Conservation (phyloP, 2,797 vertebrate species). For the Enteromius viviparus region DNA sequence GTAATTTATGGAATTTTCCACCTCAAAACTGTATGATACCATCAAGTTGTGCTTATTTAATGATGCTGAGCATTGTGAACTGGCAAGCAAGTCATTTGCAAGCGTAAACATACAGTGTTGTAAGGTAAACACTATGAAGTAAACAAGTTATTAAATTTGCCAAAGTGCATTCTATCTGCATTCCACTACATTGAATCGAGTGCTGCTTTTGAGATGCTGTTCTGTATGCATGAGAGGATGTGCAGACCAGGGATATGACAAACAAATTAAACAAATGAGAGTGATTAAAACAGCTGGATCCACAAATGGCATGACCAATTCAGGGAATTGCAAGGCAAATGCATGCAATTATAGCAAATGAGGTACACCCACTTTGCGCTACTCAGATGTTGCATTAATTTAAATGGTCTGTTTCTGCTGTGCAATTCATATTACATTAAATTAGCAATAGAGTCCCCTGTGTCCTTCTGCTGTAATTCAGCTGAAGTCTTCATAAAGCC, state of each 20-base stretch:
- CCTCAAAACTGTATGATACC: not conserved
- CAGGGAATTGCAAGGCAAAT: constrained; percentile 55
- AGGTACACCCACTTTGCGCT: constrained; percentile 56
- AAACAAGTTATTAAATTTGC: constrained; percentile 8
- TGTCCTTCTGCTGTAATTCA: constrained; percentile 43
- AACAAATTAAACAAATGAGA: constrained; percentile 62
- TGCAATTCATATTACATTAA: constrained; percentile 58
- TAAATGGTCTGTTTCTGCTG: constrained; percentile 50
- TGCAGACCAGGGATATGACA: constrained; percentile 43
- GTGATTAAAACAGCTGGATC: constrained; percentile 62
- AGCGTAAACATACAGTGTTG: constrained; percentile 35
- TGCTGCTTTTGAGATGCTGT: constrained; percentile 11
- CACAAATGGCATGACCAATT: constrained; percentile 62
- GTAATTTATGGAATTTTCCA: not conserved
- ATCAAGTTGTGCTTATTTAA: constrained; percentile 16
- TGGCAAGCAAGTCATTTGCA: constrained; percentile 24
- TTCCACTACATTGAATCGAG: constrained; percentile 21
- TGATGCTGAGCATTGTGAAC: not conserved
- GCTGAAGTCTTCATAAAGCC: constrained; percentile 30
- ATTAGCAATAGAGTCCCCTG: constrained; percentile 56
- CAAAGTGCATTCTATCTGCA: not conserved
- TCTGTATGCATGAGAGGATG: constrained; percentile 43
- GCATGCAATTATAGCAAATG: constrained; percentile 59
- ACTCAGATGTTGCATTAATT: constrained; percentile 60
- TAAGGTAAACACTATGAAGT: not conserved